Evolutionary conservation across 2,797 vertebrate genomes (phyloP).

Genomic region (Molossus molossus): DNA sequence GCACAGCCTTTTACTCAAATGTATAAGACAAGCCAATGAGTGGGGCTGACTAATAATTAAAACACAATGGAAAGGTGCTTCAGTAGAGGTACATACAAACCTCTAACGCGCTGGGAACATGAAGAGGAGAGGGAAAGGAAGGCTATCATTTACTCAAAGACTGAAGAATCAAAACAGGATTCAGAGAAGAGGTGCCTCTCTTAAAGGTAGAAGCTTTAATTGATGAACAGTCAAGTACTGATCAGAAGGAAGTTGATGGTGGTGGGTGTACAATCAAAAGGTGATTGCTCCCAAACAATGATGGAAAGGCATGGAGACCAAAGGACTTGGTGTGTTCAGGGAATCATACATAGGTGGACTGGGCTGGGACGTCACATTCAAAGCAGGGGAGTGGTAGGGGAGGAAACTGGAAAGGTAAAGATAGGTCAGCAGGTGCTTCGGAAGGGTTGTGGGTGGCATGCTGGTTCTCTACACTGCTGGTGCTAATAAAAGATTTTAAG

Average conservation of each 20-base stretch:
- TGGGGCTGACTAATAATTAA: neutral
- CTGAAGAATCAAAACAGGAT: neutral
- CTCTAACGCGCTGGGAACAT: neutral
- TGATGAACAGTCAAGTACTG: neutral
- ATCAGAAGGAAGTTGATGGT: neutral
- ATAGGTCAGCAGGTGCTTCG: neutral
- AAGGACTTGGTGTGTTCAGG: neutral
- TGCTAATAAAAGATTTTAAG: constrained; percentile 12
- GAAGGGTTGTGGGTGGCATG: neutral
- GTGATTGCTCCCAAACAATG: neutral
- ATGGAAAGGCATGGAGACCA: neutral
- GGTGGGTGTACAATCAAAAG: neutral
- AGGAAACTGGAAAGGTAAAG: neutral
- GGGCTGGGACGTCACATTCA: neutral
- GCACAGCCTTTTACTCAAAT: neutral
- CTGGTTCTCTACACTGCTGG: neutral
- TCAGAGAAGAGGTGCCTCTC: neutral
- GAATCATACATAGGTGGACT: neutral
- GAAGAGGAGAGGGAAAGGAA: constrained; percentile 17
- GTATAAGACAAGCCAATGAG: neutral
- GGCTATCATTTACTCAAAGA: neutral
- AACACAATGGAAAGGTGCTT: neutral
- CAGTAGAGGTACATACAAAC: neutral
- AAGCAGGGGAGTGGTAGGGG: neutral
- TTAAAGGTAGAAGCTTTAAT: neutral